Base-by-base conservation (phyloP, 2,888 invertebrate species). In the Acleris sparsana region DNA sequence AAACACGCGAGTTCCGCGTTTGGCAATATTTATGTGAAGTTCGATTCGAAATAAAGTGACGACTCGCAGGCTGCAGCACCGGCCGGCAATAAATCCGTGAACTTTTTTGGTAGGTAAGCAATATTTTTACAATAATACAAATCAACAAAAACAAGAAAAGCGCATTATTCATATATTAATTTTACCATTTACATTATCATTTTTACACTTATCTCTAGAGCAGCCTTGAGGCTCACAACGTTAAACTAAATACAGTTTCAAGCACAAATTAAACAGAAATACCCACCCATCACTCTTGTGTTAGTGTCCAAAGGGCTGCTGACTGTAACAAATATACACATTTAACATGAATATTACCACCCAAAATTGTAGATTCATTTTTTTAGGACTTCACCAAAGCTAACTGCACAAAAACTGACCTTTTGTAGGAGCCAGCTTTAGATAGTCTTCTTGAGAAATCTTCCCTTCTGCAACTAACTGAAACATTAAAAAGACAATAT, bases 381-480 rank as follows among this genome's bases (percentile, higher is more conserved):
- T n/a, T 49, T 51, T 29, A 52, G 29, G 63, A 56, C 44, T 60
- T 53, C 56, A 64, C 7, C 29, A 20, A 55, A 16, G 5, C 16
- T 62, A 67, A 63, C 20, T 51, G 7, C n/a, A 44, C 13, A 51
- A 17, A 4, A 25, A 22, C 43, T 73, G 85, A 91, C 92, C 88
- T 86, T 89, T 91, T 72, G 85, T 87, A 65, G 92, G 92, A 59
- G 91, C 85, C 65, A 92, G 82, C 72, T 92, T 92, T 70, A 90
- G 73, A 75, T 90, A 92, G 75, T 92, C 92, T 79, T 86, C 87
- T 76, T 88, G 80, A 56, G 91, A 90, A 73, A 92, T 83, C 75
- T 88, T 90, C 43, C 92, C 92, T 70, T 92, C 92, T 69, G 89
- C 89, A 58, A 91, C 86, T 83, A 92, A 85, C 92, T 92, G 90